A percentile compares a stretch with the other conserved stretches of the same genome.
phyloP scores from a whole-genome alignment of 2,888 invertebrate species.

The Microplitis deprimator region DNA sequence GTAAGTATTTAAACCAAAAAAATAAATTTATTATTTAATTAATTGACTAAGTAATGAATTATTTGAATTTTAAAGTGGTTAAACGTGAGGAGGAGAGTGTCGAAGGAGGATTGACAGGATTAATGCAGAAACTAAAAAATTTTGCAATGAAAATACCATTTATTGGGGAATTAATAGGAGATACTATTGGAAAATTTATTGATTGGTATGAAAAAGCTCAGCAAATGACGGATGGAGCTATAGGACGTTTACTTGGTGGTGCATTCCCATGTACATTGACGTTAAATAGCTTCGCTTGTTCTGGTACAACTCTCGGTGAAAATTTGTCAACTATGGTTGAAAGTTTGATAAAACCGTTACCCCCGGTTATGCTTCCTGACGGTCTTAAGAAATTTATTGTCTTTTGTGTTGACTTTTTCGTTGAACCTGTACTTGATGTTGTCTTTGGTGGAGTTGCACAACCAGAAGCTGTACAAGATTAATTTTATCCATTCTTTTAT shows the following conservation, averaged over 20 bases:
- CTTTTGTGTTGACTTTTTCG: not conserved
- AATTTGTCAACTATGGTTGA: slow-evolving; percentile 39
- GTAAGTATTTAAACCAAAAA: slow-evolving; percentile 33
- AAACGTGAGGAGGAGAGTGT: not conserved
- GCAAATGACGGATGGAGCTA: slow-evolving; percentile 46
- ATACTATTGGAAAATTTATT: slow-evolving; percentile 12
- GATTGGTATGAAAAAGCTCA: slow-evolving; percentile 34
- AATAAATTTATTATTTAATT: not conserved
- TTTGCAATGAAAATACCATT: slow-evolving; percentile 25
- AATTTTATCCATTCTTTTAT: slow-evolving; percentile 2
- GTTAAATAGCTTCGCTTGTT: slow-evolving; percentile 34
- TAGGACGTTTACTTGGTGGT: slow-evolving; percentile 49
- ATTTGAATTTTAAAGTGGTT: not conserved
- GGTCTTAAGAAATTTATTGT: slow-evolving; percentile 29
- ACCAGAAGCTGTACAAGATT: not conserved
- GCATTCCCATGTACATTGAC: slow-evolving; percentile 51
- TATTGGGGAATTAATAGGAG: slow-evolving; percentile 30
- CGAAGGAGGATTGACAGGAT: slow-evolving; percentile 5
- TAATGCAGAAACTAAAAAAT: not conserved
- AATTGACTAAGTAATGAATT: not conserved
- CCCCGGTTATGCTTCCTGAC: slow-evolving; percentile 40
- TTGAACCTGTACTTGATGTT: slow-evolving; percentile 45
- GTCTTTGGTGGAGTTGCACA: slow-evolving; percentile 48
- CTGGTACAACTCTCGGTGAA: slow-evolving; percentile 46
- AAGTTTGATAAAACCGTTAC: slow-evolving; percentile 39